Evolutionary conservation across 2,888 invertebrate species (phyloP).

Genomic region (Schizaphis graminum): DNA sequence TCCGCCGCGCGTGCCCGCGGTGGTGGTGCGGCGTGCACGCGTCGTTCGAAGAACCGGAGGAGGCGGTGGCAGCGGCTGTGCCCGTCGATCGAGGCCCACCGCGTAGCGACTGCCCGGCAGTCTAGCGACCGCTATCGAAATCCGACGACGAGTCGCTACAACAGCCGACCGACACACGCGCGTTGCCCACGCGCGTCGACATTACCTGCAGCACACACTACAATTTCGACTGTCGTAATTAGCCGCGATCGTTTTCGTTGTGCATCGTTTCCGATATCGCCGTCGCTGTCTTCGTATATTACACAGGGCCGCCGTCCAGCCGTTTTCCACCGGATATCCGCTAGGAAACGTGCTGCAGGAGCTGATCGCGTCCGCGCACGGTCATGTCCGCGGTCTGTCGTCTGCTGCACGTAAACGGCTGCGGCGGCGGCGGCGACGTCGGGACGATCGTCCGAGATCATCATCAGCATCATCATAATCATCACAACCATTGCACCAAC

Average conservation of each 20-base stretch:
- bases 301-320: neutral
- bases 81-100: neutral
- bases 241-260: no score
- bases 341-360: neutral
- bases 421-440: neutral
- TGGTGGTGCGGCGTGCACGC: neutral
- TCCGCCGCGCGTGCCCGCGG: neutral
- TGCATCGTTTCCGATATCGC: neutral
- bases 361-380: neutral
- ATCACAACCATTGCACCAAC: neutral
- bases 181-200: neutral
- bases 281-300: neutral
- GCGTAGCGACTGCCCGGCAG: neutral
- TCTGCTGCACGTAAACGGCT: neutral
- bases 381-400: constrained; percentile 14
- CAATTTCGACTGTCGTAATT: neutral
- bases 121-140: neutral
- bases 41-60: neutral
- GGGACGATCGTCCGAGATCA: neutral
- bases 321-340: neutral
- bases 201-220: neutral
- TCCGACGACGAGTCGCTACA: neutral
- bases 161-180: neutral
- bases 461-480: neutral
- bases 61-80: neutral